Conservation (phyloP, 2,113 vertebrate species). For the Maccullochella peelii region DNA sequence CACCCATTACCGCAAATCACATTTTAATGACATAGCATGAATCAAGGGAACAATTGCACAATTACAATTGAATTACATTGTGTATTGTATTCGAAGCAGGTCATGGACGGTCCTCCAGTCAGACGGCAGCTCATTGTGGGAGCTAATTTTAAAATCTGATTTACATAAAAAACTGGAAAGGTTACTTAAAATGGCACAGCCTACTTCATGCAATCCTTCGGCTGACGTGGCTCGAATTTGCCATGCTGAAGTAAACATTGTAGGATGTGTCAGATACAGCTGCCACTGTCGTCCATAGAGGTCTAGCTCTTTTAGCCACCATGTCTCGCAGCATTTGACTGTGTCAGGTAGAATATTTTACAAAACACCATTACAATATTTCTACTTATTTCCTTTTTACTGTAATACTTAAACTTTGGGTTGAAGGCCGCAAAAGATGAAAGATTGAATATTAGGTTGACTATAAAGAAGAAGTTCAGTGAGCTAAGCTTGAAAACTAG, state of each 20-base stretch:
- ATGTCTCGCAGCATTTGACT: conserved; percentile 14
- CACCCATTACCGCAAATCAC: conserved; percentile 47
- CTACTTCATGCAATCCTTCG: conserved; percentile 20
- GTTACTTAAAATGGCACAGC: conserved; percentile 41
- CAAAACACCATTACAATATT: neutral
- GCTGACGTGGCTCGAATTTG: conserved; percentile 13
- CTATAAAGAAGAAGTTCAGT: neutral
- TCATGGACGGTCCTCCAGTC: conserved; percentile 47
- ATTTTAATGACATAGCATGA: conserved; percentile 47
- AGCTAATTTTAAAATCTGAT: conserved; percentile 62
- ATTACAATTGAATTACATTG: conserved; percentile 33
- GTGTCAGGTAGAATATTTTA: conserved; percentile 19
- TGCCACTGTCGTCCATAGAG: conserved; percentile 36
- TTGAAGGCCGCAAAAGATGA: neutral
- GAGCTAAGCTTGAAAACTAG: neutral
- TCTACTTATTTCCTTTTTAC: conserved; percentile 3
- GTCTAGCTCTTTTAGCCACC: neutral
- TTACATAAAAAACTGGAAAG: conserved; percentile 45
- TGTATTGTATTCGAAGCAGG: conserved; percentile 46
- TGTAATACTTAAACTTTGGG: neutral
- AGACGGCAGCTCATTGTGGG: conserved; percentile 34
- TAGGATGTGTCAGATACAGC: conserved; percentile 35
- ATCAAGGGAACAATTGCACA: conserved; percentile 35
- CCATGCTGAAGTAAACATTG: conserved; percentile 30
- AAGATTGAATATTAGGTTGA: neutral